Base-by-base conservation (phyloP, 1,140 invertebrate species). In the Zaprionus camerounensis region DNA sequence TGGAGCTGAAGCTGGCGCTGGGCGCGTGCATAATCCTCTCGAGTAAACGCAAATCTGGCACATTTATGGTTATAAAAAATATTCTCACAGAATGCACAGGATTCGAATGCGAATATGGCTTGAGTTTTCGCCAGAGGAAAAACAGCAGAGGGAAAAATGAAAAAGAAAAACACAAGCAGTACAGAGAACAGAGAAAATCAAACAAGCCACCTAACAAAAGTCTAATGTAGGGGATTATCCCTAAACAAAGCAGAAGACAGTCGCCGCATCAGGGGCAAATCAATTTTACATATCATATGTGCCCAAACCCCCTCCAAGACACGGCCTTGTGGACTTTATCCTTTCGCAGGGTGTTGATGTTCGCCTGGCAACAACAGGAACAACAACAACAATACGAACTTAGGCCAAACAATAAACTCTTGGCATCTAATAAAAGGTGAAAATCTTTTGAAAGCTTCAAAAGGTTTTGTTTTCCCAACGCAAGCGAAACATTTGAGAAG, bases 191-290 rank as follows among this genome's bases (percentile, higher is more conserved):
- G 22, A 28, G 64, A 72, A 82, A 82, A 80, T 80, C 78, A 82
- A 82, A 81, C 61, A 82, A 77, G 63, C 70, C 70, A 64, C 73
- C 83, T 80, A 77, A 83, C 74, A 88, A 76, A 76, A 82, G 81
- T 85, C 85, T 88, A 88, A 90, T 88, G 86, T 90, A 85, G 72
- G 68, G 72, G 85, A 90, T 88, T 88, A 88, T 88, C 82, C 85
- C 70, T 71, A 85, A 90, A 90, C 78, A 88, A 85, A 85, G 79
- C 82, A 90, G 20, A 81, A 59, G 72, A 38, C 64, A 49, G 20
- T 58, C 66, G 36, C 63, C 58, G 49, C 36, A 56, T 67, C 71
- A 56, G 68, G 80, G 78, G 84, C 85, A 90, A 88, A 88, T 88
- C 85, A 88, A 88, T 88, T 88, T 88, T 88, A 81, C 85, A 88